These are phyloP conservation scores for Staurois parvus DNA, from an alignment of 2,797 vertebrate species.

Conservation along the genomic window DNA sequence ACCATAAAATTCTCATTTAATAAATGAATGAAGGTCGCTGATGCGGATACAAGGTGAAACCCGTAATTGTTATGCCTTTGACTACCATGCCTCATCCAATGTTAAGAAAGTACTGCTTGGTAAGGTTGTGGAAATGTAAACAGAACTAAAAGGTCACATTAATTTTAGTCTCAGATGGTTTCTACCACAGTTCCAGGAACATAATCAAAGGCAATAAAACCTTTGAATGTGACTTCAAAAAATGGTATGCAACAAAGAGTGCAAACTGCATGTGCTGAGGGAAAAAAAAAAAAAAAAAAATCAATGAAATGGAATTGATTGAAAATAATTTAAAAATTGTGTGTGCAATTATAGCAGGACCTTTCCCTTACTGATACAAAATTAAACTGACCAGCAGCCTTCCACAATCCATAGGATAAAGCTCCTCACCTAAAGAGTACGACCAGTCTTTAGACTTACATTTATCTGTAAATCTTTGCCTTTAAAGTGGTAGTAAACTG, in stretches of 20 bases:
- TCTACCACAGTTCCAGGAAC: conserved; percentile 2
- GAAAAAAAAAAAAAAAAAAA: background rate
- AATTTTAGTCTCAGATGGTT: conserved; percentile 1
- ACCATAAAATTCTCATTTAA: background rate
- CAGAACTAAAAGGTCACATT: conserved; percentile 13
- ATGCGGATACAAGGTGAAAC: background rate
- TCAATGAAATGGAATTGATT: conserved; percentile 5
- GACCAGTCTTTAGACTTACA: no score
- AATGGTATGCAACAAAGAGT: conserved; percentile 19
- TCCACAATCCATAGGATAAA: background rate
- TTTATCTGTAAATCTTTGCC: no score
- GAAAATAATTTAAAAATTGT: background rate
- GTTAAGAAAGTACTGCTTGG: background rate
- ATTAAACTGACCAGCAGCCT: background rate
- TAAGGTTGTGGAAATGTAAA: conserved; percentile 6
- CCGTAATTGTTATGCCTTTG: background rate
- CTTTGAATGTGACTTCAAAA: conserved; percentile 42
- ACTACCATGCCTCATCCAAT: background rate
- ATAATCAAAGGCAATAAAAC: conserved; percentile 11
- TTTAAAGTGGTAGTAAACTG: no score
- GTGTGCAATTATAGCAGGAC: background rate
- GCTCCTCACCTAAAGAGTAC: no score
- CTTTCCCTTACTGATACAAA: background rate
- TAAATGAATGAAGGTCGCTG: background rate
- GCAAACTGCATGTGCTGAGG: background rate